Conservation (phyloP, 2,888 invertebrate genomes). For the Sinhomidia bicolor region DNA sequence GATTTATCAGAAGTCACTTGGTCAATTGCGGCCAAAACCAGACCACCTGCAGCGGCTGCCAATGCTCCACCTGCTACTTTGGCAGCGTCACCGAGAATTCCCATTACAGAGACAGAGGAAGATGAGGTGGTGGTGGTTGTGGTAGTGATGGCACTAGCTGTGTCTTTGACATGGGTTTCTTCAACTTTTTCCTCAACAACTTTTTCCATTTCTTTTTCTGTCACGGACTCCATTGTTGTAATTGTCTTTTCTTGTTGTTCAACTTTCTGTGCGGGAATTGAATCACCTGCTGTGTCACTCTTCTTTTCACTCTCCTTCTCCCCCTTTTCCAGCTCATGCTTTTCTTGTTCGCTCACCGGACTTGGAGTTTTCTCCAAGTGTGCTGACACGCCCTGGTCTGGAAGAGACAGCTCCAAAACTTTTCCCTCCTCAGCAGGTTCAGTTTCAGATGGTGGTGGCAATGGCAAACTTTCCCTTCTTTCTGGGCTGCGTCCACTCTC, state of each 20-base stretch:
- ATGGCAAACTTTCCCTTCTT: conserved; percentile 28
- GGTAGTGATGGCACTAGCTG: not conserved
- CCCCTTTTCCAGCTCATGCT: conserved; percentile 55
- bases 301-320: conserved; percentile 63
- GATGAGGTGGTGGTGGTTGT: conserved; percentile 1
- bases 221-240: not conserved
- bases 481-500: conserved; percentile 59
- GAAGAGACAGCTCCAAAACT: conserved; percentile 38
- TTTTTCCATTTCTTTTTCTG: conserved; percentile 2
- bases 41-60: conserved; percentile 48
- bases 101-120: conserved; percentile 23
- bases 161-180: not conserved
- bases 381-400: conserved; percentile 12
- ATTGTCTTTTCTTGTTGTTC: conserved; percentile 52
- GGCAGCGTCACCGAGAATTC: conserved; percentile 51
- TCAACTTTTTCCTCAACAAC: conserved; percentile 1
- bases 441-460: conserved; percentile 6
- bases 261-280: conserved; percentile 1
- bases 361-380: conserved; percentile 50
- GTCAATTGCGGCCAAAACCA: conserved; percentile 53
- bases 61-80: conserved; percentile 59
- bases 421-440: not conserved
- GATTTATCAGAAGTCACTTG: conserved; percentile 20
- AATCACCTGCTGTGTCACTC: conserved; percentile 48
- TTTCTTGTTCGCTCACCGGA: conserved; percentile 57